These are phyloP conservation scores for Celastrina argiolus DNA, from an alignment of 2,888 invertebrate species.

Conservation along the genomic window DNA sequence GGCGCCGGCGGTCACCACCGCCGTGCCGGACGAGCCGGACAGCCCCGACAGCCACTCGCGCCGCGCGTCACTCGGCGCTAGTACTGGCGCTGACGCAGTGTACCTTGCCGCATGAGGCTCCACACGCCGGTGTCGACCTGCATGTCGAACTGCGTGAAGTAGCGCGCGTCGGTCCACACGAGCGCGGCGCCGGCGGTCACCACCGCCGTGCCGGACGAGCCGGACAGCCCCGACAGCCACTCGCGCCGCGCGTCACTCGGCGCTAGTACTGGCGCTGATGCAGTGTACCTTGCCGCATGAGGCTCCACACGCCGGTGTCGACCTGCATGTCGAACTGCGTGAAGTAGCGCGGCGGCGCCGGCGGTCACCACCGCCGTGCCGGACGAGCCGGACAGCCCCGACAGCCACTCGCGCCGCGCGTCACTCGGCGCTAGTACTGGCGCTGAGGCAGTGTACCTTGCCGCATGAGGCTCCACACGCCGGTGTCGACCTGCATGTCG, in stretches of 20 bases:
- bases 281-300: slow-evolving; percentile 89
- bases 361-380: slow-evolving; percentile 94
- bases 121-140: slow-evolving; percentile 88
- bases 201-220: slow-evolving; percentile 92
- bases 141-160: slow-evolving; percentile 91
- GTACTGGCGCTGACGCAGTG: slow-evolving; percentile 87
- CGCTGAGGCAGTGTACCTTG: slow-evolving; percentile 74
- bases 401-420: slow-evolving; percentile 88
- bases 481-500: slow-evolving; percentile 83
- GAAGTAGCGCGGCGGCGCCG: slow-evolving; percentile 93
- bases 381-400: slow-evolving; percentile 93
- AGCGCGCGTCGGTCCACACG: slow-evolving; percentile 98
- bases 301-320: slow-evolving; percentile 85
- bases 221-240: slow-evolving; percentile 93
- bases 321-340: slow-evolving; percentile 91
- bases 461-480: slow-evolving; percentile 93
- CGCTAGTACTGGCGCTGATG: slow-evolving; percentile 89
- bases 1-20: slow-evolving; percentile 94
- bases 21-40: slow-evolving; percentile 92
- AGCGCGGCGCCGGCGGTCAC: slow-evolving; percentile 84
- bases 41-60: slow-evolving; percentile 93
- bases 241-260: slow-evolving; percentile 89
- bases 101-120: slow-evolving; percentile 88
- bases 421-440: slow-evolving; percentile 93
- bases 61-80: slow-evolving; percentile 89